Conservation (phyloP, 2,797 vertebrate species). For the Hybognathus amarus region DNA sequence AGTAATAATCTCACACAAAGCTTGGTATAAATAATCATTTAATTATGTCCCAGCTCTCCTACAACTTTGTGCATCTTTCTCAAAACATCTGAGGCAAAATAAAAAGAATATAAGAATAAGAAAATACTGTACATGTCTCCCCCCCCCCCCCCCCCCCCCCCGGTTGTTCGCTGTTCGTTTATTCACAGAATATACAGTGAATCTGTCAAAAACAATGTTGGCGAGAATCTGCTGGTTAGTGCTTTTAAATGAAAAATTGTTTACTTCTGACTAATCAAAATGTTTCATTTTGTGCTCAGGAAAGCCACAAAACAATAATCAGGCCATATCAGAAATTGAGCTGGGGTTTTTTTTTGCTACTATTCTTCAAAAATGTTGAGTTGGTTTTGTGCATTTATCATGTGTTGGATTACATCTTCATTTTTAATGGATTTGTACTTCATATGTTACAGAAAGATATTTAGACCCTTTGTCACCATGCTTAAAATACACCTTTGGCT, state of each 20-base stretch:
- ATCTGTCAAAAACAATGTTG: background rate
- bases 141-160: background rate
- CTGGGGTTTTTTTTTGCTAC: conserved; percentile 2
- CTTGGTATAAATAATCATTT: conserved; percentile 30
- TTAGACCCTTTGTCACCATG: background rate
- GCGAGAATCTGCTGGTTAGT: conserved; percentile 39
- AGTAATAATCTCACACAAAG: background rate
- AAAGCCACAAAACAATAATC: background rate
- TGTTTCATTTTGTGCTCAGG: background rate
- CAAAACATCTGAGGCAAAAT: conserved; percentile 15
- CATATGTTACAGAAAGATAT: background rate
- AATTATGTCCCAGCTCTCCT: background rate
- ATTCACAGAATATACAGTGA: conserved; percentile 56
- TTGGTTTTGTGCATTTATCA: background rate
- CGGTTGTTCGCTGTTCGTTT: too few species aligned
- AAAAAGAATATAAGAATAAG: conserved; percentile 51
- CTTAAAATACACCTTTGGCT: background rate
- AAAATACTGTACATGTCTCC: conserved; percentile 63
- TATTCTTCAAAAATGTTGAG: background rate
- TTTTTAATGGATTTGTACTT: conserved; percentile 13
- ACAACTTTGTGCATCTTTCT: conserved; percentile 5
- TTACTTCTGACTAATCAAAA: background rate
- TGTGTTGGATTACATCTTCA: background rate
- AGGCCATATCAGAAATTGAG: background rate
- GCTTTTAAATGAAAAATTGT: conserved; percentile 6